Base-by-base conservation (phyloP, 1,140 invertebrate genomes). In the Macrobrachium rosenbergii region DNA sequence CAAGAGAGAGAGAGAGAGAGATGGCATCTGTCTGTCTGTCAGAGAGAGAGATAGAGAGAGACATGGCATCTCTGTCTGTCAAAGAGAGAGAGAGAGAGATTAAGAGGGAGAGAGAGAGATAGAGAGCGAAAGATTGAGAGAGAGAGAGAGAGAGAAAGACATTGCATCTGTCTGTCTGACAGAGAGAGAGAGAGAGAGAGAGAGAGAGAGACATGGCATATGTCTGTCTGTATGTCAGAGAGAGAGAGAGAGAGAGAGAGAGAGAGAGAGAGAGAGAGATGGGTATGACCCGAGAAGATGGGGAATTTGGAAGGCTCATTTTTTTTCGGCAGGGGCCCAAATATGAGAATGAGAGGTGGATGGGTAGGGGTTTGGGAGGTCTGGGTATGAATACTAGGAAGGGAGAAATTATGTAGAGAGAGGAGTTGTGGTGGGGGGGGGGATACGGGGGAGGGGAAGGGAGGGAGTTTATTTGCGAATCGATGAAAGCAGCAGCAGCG, bases 101-200 rank as follows among this genome's bases (percentile, higher is more conserved):
- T n/a, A n/a, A n/a, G n/a, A n/a, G n/a, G n/a, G n/a, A n/a, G n/a
- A n/a, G n/a, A n/a, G n/a, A n/a, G n/a, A n/a, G n/a, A n/a, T n/a
- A n/a, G n/a, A n/a, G n/a, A n/a, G n/a, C n/a, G n/a, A n/a, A n/a
- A n/a, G n/a, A n/a, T n/a, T n/a, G n/a, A n/a, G n/a, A n/a, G n/a
- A n/a, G n/a, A n/a, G n/a, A 63, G 59, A 80, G 78, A 62, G 59
- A 62, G 59, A 12, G 78, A 58, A 11, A 45, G n/a, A 45, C n/a
- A n/a, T n/a, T n/a, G n/a, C n/a, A n/a, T n/a, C n/a, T n/a, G 28
- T 37, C 28, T 3, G 75, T 43, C 8, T n/a, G 52, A 60, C 52
- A 81, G 77, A 63, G 52, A 60, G 45, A 63, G 59, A 63, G 59
- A 80, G 78, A 62, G 59, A 62, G 59, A 12, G 78, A 58, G 23